Base-by-base conservation (phyloP, 2,888 invertebrate genomes). In the Drosophila limbata region DNA sequence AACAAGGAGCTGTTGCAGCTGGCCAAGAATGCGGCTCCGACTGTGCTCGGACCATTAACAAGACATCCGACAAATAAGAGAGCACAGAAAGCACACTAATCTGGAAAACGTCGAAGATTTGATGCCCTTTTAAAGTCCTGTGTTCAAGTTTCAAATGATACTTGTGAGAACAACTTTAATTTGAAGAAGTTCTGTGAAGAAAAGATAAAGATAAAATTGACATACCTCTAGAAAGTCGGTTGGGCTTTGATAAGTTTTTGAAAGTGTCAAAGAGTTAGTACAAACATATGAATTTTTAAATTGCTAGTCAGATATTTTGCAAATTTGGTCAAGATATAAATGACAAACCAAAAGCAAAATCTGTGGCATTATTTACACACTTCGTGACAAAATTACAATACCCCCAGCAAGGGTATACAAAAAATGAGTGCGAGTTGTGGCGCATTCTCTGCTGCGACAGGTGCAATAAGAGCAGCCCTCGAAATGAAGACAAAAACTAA, bases 11-110 rank as follows among this genome's bases (percentile, higher is more conserved):
- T 17, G 40, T 15, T 28, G 47, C 37, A 61, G 64, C 64, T 69
- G 82, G 56, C 53, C 68, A 74, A 73, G 82, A 84, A 84, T 82
- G 82, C 65, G 65, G 63, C 63, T 62, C 44, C 44, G 55, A 48
- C 69, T 69, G 73, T 69, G 66, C 63, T 62, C 51, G 40, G 55
- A 55, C 66, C 72, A 79, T 70, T 76, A 73, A 76, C 72, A 73
- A 66, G 79, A 42, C 73, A 55, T 63, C 62, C 28, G 61, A 57
- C 67, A 63, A 60, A 70, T 55, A 56, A 53, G 37, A 37, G 37
- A 37, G 37, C 6, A n/a, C 6, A 37, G n/a, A 37, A n/a, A 37
- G 2, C 1, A n/a, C n/a, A 13, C 2, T 37, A n/a, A 37, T n/a
- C 2, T 6, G 6, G 8, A 1, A n/a, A 8, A 37, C 1, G 8